Conservation (phyloP, 2,113 vertebrate genomes). For the Aegypius monachus region DNA sequence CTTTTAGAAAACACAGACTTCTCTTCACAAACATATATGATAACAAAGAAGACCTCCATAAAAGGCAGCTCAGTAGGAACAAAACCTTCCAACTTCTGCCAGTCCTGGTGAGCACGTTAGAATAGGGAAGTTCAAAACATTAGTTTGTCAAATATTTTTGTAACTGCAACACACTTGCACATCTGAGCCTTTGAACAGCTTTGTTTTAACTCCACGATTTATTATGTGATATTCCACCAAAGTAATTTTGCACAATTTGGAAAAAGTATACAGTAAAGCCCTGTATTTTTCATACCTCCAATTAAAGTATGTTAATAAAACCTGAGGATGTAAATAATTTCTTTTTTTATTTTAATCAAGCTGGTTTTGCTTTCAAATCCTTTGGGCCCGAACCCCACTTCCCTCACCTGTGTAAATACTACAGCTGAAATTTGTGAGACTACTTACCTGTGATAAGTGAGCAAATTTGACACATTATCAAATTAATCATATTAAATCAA, state of each 20-base stretch:
- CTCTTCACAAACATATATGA: background rate
- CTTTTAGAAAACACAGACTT: background rate
- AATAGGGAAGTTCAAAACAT: background rate
- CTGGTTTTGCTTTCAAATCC: background rate
- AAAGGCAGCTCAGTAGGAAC: background rate
- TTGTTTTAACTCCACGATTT: background rate
- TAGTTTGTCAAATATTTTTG: background rate
- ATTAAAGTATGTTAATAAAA: background rate
- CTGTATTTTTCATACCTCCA: background rate
- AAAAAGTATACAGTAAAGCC: background rate
- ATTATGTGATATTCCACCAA: background rate
- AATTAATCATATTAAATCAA: background rate
- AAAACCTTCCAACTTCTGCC: background rate
- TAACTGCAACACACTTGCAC: background rate
- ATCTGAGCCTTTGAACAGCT: background rate
- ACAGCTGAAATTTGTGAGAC: background rate
- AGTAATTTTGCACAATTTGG: background rate
- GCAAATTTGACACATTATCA: background rate
- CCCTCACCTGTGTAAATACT: background rate
- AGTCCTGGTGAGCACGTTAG: background rate
- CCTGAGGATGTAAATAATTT: background rate
- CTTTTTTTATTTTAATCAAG: background rate
- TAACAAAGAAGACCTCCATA: background rate
- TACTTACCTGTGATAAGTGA: background rate
- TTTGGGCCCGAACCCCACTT: background rate